phyloP scores from a whole-genome alignment of 2,113 vertebrate genomes.

The Thalassarche chlororhynchos region DNA sequence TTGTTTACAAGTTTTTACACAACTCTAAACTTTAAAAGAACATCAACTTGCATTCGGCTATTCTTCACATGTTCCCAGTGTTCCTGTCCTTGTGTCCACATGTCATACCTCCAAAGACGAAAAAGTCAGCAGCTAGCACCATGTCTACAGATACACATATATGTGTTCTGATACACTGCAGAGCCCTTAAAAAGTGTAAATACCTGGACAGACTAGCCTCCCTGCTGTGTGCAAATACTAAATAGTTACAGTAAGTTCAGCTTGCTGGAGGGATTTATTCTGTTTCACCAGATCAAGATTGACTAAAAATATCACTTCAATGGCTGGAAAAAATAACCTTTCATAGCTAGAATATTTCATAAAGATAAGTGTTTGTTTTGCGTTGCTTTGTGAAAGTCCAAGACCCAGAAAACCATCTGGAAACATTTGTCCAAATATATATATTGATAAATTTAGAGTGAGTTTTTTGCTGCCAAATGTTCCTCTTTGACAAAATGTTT shows the following conservation, averaged over 20 bases:
- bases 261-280: neutral
- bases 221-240: conserved; percentile 23
- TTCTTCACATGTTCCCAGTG: neutral
- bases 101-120: neutral
- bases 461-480: conserved; percentile 31
- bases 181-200: neutral
- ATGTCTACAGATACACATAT: rapidly evolving
- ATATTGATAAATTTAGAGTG: conserved; percentile 38
- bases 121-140: neutral
- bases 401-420: conserved; percentile 26
- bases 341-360: conserved; percentile 23
- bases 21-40: neutral
- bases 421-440: conserved; percentile 48
- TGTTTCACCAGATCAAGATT: neutral
- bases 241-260: neutral
- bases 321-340: conserved; percentile 22
- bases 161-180: neutral
- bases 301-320: conserved; percentile 9
- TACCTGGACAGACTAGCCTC: neutral
- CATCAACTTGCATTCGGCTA: neutral
- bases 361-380: conserved; percentile 14
- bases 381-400: conserved; percentile 16
- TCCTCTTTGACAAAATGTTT: conserved; percentile 32
- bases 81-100: neutral
- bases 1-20: neutral